Conservation (phyloP, 1,140 invertebrate species). For the Oscheius sp. region DNA sequence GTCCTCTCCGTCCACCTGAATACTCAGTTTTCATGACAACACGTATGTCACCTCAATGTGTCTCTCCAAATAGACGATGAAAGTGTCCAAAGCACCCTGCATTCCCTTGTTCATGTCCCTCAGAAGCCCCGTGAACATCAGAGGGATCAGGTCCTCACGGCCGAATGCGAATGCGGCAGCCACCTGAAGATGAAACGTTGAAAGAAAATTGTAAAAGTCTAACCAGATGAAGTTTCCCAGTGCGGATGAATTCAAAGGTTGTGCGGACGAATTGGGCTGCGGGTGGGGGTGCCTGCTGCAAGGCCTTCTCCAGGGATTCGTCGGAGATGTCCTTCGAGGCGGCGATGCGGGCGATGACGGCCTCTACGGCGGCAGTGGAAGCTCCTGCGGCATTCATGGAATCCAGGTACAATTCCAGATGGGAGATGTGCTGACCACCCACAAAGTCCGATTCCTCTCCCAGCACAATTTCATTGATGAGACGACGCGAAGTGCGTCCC, state of each 20-base stretch:
- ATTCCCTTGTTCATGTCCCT: conserved; percentile 34
- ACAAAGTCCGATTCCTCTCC: conserved; percentile 33
- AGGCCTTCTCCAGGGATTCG: background rate
- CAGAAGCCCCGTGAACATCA: conserved; percentile 38
- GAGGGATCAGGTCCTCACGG: conserved; percentile 35
- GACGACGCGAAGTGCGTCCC: conserved; percentile 2
- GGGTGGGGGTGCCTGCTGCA: background rate
- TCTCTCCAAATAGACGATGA: conserved; percentile 40
- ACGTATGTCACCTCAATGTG: too few species aligned
- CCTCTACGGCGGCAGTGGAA: background rate
- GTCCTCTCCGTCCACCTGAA: conserved; percentile 37
- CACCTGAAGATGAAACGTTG: too few species aligned
- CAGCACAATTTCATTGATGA: conserved; percentile 39
- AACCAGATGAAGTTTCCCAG: conserved; percentile 13
- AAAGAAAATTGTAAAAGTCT: too few species aligned
- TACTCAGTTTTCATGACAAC: too few species aligned
- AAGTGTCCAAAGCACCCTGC: conserved; percentile 30
- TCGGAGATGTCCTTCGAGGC: background rate
- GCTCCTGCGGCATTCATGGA: conserved; percentile 18
- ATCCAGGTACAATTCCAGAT: conserved; percentile 32
- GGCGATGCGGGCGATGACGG: background rate
- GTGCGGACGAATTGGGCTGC: conserved; percentile 18
- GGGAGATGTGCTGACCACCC: conserved; percentile 32
- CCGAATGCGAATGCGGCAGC: conserved; percentile 37
- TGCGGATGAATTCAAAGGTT: conserved; percentile 30